Evolutionary conservation across 2,888 invertebrate genomes (phyloP).

Genomic region (Ferrisia virgata): DNA sequence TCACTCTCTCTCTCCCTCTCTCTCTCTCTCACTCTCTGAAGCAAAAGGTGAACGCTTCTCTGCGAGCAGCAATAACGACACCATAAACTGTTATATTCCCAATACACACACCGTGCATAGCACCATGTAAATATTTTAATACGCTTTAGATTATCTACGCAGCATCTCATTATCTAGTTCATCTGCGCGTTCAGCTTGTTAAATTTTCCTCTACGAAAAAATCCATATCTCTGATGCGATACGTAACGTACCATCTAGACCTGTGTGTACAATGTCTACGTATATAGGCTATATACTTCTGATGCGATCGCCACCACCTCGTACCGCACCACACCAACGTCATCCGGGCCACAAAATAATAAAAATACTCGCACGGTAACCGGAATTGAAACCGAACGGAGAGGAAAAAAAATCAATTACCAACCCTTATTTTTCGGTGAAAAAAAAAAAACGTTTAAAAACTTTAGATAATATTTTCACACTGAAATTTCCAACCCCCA

Average conservation of each 20-base stretch:
- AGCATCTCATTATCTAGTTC: background rate
- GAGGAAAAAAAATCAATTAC: conserved; percentile 24
- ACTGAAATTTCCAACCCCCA: conserved; percentile 18
- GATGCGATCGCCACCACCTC: background rate
- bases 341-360: background rate
- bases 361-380: background rate
- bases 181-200: background rate
- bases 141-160: conserved; percentile 5
- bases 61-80: background rate
- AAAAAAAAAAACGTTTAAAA: background rate
- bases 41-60: background rate
- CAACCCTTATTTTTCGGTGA: background rate
- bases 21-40: no score
- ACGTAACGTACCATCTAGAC: no score
- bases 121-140: conserved; percentile 6
- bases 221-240: no score
- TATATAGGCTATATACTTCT: background rate
- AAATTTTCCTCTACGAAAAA: no score
- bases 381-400: background rate
- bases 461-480: background rate
- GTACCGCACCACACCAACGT: no score
- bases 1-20: no score
- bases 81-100: background rate
- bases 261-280: no score
- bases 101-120: background rate